Evolutionary conservation across 2,888 invertebrate species (phyloP), one percentile per base, ranked within the genome.

Genomic region (Nymphalis urticae): DNA sequence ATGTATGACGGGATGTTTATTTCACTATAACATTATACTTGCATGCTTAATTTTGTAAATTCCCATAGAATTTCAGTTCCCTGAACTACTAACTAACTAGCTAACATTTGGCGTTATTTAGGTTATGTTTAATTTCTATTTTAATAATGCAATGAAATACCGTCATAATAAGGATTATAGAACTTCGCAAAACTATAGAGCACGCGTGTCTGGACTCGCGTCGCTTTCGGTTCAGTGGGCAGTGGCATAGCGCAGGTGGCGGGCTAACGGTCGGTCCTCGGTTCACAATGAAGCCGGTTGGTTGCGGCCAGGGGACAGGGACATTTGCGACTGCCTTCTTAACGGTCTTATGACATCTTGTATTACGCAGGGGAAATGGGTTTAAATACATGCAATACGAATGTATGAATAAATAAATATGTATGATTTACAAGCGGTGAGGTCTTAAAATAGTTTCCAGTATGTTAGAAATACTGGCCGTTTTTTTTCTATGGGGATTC

Each of bases 201-300:
- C 71, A 82, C 85, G 84, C 85, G 85, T 87, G 86, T 80, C 76
- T 76, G 79, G 75, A 66, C 79, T 77, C 61, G 80, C 85, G 90
- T 88, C 90, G 86, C 87, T 84, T 82, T 86, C 90, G 87, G 89
- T 85, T 90, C 90, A 90, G 81, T 92, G 89, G 83, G 87, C 86
- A 86, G 79, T 80, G 62, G 67, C 67, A 47, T 62, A 27, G 81
- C 81, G 89, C 92, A 91, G 91, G 91, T 92, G 91, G 90, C 86
- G 86, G 83, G 84, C 77, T 92, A 92, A 92, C 92, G 91, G 92
- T 89, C 85, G 82, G 65, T 64, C 73, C 67, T 62, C 58, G 58
- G 10, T 36, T 56, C 64, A 73, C 72, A 71, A 73, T 72, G 73
- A 71, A 68, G 73, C 70, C 72, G 69, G 73, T 69, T 73, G 68